Conservation (phyloP, 2,888 invertebrate species). For the Azorinus chamasolen region DNA sequence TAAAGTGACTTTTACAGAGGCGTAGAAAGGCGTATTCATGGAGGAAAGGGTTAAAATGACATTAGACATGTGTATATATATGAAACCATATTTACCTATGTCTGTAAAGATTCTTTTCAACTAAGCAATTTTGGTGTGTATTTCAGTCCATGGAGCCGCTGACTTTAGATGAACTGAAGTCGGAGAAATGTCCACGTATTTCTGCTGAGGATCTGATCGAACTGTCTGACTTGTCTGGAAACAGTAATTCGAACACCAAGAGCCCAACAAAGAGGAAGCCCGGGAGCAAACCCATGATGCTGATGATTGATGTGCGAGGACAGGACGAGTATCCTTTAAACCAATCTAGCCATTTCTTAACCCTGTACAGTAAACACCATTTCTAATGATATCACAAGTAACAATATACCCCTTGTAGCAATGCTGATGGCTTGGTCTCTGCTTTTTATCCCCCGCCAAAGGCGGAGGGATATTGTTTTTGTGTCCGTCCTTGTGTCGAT, state of each 20-base stretch:
- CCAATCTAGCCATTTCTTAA: background rate
- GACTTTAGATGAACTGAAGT: constrained; percentile 90
- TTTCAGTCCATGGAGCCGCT: constrained; percentile 91
- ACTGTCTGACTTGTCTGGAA: constrained; percentile 88
- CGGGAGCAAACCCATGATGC: constrained; percentile 87
- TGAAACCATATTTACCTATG: too few relatives aligned
- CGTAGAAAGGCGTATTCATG: too few relatives aligned
- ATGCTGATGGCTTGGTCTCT: too few relatives aligned
- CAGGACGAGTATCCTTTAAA: constrained; percentile 89
- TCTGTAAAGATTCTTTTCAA: too few relatives aligned
- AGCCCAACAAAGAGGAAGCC: constrained; percentile 82
- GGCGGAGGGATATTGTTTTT: too few relatives aligned
- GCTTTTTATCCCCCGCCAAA: too few relatives aligned
- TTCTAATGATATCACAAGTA: background rate
- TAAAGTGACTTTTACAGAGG: too few relatives aligned
- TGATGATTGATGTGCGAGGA: constrained; percentile 91
- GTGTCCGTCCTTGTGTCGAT: too few relatives aligned
- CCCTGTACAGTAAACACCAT: background rate
- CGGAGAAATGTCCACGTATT: constrained; percentile 93
- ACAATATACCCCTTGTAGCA: too few relatives aligned
- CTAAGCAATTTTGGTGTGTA: background rate
- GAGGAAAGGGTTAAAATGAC: too few relatives aligned
- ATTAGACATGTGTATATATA: too few relatives aligned
- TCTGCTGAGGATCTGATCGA: constrained; percentile 94
- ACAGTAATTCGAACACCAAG: constrained; percentile 65